phyloP scores from a whole-genome alignment of 2,113 vertebrate genomes.

The Macquaria australasica region DNA sequence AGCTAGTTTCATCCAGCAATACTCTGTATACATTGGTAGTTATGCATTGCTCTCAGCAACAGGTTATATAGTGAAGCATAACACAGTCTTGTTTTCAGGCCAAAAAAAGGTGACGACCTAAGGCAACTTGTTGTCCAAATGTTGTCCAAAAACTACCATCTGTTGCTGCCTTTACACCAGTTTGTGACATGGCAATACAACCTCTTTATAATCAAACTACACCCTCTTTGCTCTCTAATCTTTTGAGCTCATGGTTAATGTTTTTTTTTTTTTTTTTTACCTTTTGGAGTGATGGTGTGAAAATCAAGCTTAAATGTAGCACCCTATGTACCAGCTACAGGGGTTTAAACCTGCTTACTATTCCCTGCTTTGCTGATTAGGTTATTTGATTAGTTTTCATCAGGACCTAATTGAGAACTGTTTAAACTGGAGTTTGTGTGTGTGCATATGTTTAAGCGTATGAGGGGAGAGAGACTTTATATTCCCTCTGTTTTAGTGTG shows the following conservation, averaged over 20 bases:
- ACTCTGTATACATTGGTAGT: background rate
- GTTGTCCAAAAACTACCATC: background rate
- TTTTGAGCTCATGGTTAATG: background rate
- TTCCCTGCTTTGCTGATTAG: slow-evolving; percentile 14
- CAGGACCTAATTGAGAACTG: slow-evolving; percentile 10
- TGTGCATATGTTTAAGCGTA: background rate
- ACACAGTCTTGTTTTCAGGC: background rate
- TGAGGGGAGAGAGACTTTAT: background rate
- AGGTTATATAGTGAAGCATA: background rate
- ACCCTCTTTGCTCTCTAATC: background rate
- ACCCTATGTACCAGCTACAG: slow-evolving; percentile 11
- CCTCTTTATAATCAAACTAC: background rate
- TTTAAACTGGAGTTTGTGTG: slow-evolving; percentile 24
- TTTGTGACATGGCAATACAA: slow-evolving; percentile 5
- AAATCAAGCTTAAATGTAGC: slow-evolving; percentile 57
- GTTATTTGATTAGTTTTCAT: background rate
- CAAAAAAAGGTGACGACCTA: background rate
- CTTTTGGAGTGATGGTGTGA: background rate
- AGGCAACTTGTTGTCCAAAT: background rate
- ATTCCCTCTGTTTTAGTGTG: slow-evolving; percentile 19
- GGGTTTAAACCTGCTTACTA: background rate
- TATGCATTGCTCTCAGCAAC: background rate
- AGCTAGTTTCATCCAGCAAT: slow-evolving; percentile 12
- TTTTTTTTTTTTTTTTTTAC: background rate
- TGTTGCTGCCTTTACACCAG: slow-evolving; percentile 22